phyloP scores from a whole-genome alignment of 2,797 vertebrate genomes.

The Arctocebus calabarensis region DNA sequence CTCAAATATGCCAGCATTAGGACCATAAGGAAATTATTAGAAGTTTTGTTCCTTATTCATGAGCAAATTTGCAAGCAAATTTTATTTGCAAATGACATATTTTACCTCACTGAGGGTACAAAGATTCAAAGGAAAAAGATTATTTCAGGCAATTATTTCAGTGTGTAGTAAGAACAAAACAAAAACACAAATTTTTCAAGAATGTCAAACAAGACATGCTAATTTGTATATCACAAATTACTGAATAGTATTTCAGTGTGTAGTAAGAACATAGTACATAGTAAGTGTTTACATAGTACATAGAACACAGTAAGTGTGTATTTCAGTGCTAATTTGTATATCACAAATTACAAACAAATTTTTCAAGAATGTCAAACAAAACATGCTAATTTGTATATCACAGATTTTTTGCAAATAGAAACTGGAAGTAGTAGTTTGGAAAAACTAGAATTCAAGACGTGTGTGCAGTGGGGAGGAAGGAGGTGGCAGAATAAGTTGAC shows the following conservation, averaged over 20 bases:
- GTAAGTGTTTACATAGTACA: too few relatives aligned
- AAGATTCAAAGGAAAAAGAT: neutral
- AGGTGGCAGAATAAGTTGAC: neutral
- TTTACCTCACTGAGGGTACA: neutral
- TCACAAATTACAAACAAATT: neutral
- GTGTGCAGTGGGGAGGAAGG: neutral
- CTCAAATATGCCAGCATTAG: neutral
- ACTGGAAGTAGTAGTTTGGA: neutral
- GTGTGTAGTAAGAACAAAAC: neutral
- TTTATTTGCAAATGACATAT: neutral
- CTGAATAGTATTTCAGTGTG: too few relatives aligned
- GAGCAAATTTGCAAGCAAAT: neutral
- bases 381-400: neutral
- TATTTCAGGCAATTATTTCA: neutral
- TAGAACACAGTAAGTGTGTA: too few relatives aligned
- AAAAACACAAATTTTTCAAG: slow-evolving; percentile 8
- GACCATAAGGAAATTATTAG: neutral
- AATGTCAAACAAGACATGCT: neutral
- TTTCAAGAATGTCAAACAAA: neutral
- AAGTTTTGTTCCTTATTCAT: neutral
- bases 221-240: neutral
- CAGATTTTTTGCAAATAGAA: slow-evolving; percentile 32
- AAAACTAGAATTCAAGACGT: neutral
- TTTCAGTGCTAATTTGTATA: too few relatives aligned
- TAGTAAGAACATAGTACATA: too few relatives aligned